These are phyloP conservation scores for Rotaria sp. DNA, from an alignment of 2,888 invertebrate genomes.

Conservation along the genomic window DNA sequence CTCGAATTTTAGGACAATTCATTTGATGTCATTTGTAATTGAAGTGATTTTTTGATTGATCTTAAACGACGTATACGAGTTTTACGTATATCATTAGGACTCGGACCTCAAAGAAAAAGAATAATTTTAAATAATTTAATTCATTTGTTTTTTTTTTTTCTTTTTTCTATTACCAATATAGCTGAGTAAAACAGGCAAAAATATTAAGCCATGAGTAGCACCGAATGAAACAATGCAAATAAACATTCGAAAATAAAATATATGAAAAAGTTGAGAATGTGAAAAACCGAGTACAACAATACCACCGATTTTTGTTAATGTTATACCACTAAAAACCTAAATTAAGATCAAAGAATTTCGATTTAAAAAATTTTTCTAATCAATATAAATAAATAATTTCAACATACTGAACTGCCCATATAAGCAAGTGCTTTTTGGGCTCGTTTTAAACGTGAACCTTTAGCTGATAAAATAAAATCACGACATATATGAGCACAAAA, in stretches of 20 bases:
- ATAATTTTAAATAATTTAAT: neutral
- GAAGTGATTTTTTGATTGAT: neutral
- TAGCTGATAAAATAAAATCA: constrained; percentile 64
- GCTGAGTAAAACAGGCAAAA: constrained; percentile 90
- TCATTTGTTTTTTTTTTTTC: neutral
- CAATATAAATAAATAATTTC: neutral
- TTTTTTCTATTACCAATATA: constrained; percentile 70
- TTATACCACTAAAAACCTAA: constrained; percentile 88
- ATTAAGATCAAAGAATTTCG: constrained; percentile 42
- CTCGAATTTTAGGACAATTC: neutral
- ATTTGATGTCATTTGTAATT: neutral
- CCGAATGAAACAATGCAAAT: constrained; percentile 91
- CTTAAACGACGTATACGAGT: neutral
- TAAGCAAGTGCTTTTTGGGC: constrained; percentile 75
- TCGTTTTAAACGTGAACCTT: constrained; percentile 66
- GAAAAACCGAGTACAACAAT: constrained; percentile 92
- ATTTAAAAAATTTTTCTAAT: neutral
- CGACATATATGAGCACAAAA: constrained; percentile 95
- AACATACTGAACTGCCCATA: constrained; percentile 81
- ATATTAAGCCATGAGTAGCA: constrained; percentile 89
- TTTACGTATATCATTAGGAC: neutral
- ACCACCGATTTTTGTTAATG: constrained; percentile 92
- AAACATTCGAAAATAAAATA: constrained; percentile 93
- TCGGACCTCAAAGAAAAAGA: neutral
- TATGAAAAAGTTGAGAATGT: constrained; percentile 89